phyloP scores from a whole-genome alignment of 1,140 invertebrate genomes.

The Meloidogyne hapla region DNA sequence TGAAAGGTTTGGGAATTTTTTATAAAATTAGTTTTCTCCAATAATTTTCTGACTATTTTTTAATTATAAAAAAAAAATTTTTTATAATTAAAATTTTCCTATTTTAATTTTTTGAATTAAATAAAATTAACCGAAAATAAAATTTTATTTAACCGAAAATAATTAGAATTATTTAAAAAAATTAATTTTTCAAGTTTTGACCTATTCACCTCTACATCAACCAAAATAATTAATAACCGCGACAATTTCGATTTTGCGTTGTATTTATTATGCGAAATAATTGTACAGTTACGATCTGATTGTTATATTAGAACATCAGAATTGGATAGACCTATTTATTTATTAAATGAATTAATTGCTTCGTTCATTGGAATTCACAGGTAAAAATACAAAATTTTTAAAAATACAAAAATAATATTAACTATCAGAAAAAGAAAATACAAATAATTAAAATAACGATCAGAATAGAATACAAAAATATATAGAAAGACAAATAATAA shows the following conservation, averaged over 20 bases:
- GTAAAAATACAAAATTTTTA: conserved; percentile 5
- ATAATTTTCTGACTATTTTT: too few species aligned
- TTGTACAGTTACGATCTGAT: conserved; percentile 50
- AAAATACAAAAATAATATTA: too few species aligned
- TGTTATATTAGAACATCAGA: conserved; percentile 39
- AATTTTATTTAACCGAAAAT: too few species aligned
- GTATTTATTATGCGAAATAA: conserved; percentile 35
- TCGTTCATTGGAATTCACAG: conserved; percentile 34
- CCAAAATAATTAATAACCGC: conserved; percentile 19
- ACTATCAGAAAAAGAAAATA: too few species aligned
- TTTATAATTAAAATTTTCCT: conserved; percentile 13
- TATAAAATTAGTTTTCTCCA: conserved; percentile 10
- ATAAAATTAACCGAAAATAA: too few species aligned
- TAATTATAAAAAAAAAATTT: neutral
- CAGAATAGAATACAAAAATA: too few species aligned
- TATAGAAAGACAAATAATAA: too few species aligned
- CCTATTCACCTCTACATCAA: conserved; percentile 14
- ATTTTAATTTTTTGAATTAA: too few species aligned
- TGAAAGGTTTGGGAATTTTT: conserved; percentile 25
- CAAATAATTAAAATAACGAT: too few species aligned
- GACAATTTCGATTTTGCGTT: conserved; percentile 36
- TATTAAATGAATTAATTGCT: conserved; percentile 34
- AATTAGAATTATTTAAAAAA: too few species aligned
- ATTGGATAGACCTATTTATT: conserved; percentile 33
- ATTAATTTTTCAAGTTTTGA: conserved; percentile 24